Base-by-base conservation (phyloP, 2,888 invertebrate species). In the Chrysolina americana region DNA sequence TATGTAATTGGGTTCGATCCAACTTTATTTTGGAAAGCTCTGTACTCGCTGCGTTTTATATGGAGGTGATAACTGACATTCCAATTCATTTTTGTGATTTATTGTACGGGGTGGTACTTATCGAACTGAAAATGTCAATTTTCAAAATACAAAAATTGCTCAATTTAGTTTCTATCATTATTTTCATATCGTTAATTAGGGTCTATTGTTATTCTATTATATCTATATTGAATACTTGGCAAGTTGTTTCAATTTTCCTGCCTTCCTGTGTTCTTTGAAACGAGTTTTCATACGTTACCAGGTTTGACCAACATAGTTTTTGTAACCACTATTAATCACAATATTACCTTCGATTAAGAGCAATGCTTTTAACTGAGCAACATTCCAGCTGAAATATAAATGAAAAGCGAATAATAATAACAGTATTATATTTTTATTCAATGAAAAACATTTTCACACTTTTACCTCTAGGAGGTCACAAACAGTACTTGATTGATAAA, bases 161-260 rank as follows among this genome's bases (percentile, higher is more conserved):
- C 76, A 76, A 76, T 72, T 76, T 65, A 70, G 69, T 74, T 70
- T 70, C 73, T 59, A 68, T 64, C 69, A 71, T 71, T 74, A 74
- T 76, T 76, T 70, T 74, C 56, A 63, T 66, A 74, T 59, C 72
- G 76, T 76, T 74, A 71, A 70, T 69, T 50, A 66, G 70, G 21
- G 41, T 68, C 41, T 74, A 65, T 28, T 74, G 48, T 74, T 76
- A 65, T 73, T 69, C 64, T 74, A 73, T 76, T 76, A 76, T 71
- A 71, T 36, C 41, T 65, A 50, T 73, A 75, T 48, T 73, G 71
- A 76, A 73, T 76, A 66, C 28, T 36, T 17, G n/a, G 23, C 5
- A 6, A 28, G 0, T 59, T 59, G 9, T 59, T 28, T 36, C 8
- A 23, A 15, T 59, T n/a, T 36, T 36, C 36, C 36, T n/a, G n/a